phyloP scores from a whole-genome alignment of 2,797 vertebrate species.

The Enteromius trimaculatus region DNA sequence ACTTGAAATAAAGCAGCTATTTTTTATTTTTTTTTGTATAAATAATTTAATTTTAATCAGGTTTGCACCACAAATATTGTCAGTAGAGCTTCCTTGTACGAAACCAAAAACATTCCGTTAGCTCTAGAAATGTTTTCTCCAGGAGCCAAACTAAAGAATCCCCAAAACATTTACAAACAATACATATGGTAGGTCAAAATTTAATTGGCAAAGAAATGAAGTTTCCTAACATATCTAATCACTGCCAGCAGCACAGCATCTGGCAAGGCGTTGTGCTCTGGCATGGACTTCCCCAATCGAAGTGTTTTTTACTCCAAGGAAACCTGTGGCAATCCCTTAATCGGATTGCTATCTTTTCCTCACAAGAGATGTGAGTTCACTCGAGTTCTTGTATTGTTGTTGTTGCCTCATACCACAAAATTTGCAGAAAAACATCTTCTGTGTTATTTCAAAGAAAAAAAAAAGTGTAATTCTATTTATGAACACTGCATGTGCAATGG shows the following conservation, averaged over 20 bases:
- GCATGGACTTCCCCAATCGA: slow-evolving; percentile 25
- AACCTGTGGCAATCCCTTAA: slow-evolving; percentile 35
- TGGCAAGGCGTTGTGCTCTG: not conserved
- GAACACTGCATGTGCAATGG: slow-evolving; percentile 7
- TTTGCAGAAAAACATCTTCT: not conserved
- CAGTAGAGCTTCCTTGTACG: not conserved
- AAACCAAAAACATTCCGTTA: not conserved
- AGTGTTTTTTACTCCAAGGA: slow-evolving; percentile 59
- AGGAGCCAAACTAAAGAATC: not conserved
- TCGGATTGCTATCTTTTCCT: slow-evolving; percentile 18
- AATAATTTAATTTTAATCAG: not conserved
- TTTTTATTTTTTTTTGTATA: not conserved
- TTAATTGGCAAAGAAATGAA: slow-evolving; percentile 6
- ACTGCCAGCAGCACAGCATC: slow-evolving; percentile 10
- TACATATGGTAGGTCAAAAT: not conserved
- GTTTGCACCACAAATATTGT: not conserved
- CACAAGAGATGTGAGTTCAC: slow-evolving; percentile 37
- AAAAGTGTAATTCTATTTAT: slow-evolving; percentile 13
- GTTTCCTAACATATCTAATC: not conserved
- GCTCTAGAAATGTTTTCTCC: not conserved
- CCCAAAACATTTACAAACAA: not conserved
- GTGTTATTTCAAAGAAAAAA: slow-evolving; percentile 36
- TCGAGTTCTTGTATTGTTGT: slow-evolving; percentile 19
- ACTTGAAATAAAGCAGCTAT: not conserved
- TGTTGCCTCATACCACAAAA: slow-evolving; percentile 10